Conservation (phyloP, 2,888 invertebrate genomes). For the Microctonus hyperodae region DNA sequence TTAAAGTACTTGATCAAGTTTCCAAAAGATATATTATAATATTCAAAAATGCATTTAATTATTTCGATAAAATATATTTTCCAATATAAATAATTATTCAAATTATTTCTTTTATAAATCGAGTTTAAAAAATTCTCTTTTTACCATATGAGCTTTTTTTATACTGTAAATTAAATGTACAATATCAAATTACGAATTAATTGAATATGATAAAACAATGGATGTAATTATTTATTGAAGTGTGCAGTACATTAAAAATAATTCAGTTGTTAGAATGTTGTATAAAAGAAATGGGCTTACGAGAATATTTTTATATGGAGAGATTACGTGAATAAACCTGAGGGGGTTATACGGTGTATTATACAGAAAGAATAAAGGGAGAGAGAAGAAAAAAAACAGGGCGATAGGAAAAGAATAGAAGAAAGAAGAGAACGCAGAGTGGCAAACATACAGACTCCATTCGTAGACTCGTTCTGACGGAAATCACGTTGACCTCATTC, state of each 20-base stretch:
- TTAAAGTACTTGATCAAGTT: conserved; percentile 2
- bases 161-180: too few species aligned
- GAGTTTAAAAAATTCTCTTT: too few species aligned
- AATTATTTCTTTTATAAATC: too few species aligned
- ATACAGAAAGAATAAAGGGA: neutral
- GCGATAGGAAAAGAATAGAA: neutral
- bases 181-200: neutral
- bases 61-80: neutral
- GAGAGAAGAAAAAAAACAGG: conserved; percentile 10
- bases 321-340: conserved; percentile 7
- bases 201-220: neutral
- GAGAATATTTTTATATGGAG: conserved; percentile 10
- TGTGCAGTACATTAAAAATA: conserved; percentile 1
- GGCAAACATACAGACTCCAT: conserved; percentile 22
- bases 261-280: conserved; percentile 17
- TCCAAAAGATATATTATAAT: neutral
- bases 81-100: neutral
- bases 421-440: conserved; percentile 3
- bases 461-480: conserved; percentile 18
- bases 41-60: neutral
- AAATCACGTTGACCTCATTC: conserved; percentile 34
- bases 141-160: too few species aligned
- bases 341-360: neutral
- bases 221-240: conserved; percentile 7
- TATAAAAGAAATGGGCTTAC: neutral